Percentiles rank a stretch among this genome's conserved stretches.
These are phyloP conservation scores for Burhinus bistriatus DNA, from an alignment of 2,113 vertebrate species.

Conservation along the genomic window DNA sequence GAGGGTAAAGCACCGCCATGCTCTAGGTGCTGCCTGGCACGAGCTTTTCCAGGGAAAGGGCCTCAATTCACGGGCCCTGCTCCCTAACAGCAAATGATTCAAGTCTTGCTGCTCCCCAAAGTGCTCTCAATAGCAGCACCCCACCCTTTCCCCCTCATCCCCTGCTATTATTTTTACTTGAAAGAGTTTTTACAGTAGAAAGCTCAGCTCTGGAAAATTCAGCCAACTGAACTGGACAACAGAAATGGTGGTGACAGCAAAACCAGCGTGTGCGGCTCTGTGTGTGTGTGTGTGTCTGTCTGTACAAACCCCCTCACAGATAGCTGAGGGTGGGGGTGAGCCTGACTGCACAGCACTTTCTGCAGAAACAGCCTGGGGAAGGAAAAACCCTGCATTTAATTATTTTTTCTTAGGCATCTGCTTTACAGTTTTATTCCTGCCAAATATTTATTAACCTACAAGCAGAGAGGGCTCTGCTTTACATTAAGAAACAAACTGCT, in stretches of 20 bases:
- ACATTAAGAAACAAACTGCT: neutral
- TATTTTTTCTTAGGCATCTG: neutral
- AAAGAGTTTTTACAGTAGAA: neutral
- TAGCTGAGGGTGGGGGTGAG: neutral
- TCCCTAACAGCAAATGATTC: accelerated
- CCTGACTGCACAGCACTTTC: neutral
- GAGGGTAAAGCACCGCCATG: neutral
- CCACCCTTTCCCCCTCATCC: neutral
- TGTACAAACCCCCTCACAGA: too few species aligned
- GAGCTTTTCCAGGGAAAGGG: neutral
- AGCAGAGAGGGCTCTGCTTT: neutral
- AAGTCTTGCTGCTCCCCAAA: neutral
- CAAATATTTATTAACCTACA: neutral
- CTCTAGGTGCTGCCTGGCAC: accelerated
- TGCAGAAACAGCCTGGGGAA: neutral
- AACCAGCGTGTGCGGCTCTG: neutral
- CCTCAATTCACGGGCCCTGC: accelerated
- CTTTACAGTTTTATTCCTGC: neutral
- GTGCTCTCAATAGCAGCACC: neutral
- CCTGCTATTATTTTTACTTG: neutral
- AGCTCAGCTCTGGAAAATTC: neutral
- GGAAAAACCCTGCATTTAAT: neutral
- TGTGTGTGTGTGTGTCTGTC: too few species aligned
- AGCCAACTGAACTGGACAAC: neutral
- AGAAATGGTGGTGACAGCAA: neutral